These are phyloP conservation scores for Hormaphis cornu DNA, from an alignment of 1,140 invertebrate genomes.

Conservation along the genomic window DNA sequence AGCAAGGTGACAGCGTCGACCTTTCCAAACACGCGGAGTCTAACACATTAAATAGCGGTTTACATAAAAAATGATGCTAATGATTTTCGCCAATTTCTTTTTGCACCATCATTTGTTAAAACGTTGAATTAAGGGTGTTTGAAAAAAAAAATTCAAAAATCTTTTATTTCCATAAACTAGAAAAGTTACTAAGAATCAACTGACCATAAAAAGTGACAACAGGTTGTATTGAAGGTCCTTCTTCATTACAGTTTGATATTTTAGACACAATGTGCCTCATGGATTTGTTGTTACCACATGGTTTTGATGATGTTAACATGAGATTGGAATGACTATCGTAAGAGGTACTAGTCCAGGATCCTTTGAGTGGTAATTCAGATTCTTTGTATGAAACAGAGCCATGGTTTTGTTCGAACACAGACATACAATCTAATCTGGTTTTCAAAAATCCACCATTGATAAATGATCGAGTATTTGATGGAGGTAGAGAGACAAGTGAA, in stretches of 20 bases:
- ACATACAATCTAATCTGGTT: neutral
- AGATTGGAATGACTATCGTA: neutral
- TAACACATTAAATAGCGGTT: no score
- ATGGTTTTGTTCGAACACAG: neutral
- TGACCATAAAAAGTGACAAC: conserved; percentile 14
- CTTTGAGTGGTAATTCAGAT: neutral
- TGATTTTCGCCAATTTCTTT: no score
- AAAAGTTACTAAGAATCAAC: neutral
- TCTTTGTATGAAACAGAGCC: neutral
- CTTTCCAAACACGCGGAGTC: no score
- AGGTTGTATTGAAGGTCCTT: neutral
- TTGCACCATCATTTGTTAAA: no score
- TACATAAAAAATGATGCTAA: no score
- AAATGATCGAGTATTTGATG: neutral
- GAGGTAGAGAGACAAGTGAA: neutral
- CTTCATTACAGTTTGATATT: neutral
- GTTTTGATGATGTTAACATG: neutral
- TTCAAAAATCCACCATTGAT: neutral
- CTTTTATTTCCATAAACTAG: no score
- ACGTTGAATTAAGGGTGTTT: no score
- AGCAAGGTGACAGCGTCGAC: no score
- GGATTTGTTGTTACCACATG: neutral
- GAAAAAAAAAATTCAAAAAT: no score
- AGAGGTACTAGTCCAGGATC: neutral
- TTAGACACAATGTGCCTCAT: conserved; percentile 4